Evolutionary conservation across 2,797 vertebrate species (phyloP).

Genomic region (Champsocephalus esox): DNA sequence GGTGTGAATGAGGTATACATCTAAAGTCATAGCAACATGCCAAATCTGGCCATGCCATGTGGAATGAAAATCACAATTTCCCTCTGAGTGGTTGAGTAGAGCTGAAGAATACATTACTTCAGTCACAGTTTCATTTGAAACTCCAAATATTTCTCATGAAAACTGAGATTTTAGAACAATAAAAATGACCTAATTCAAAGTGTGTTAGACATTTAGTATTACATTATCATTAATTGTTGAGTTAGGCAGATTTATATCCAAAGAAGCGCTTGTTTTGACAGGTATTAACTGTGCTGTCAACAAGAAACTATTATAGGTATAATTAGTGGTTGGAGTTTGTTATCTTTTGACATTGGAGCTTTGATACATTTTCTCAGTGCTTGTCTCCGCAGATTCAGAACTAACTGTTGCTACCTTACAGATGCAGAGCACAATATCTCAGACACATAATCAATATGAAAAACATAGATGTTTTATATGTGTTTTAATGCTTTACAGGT

Average conservation of each 20-base stretch:
- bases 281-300: not conserved
- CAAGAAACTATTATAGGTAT: not conserved
- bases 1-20: too few relatives aligned
- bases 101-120: not conserved
- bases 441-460: not conserved
- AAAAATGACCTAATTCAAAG: too few relatives aligned
- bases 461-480: not conserved
- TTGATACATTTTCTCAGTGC: not conserved
- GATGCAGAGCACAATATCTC: slow-evolving; percentile 3
- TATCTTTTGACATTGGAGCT: not conserved
- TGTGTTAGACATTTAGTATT: not conserved
- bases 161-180: not conserved
- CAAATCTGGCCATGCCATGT: too few relatives aligned
- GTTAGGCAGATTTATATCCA: not conserved
- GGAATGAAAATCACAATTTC: not conserved
- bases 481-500: not conserved
- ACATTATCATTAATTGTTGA: not conserved
- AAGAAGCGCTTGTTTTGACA: not conserved
- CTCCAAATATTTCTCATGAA: not conserved
- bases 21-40: too few relatives aligned
- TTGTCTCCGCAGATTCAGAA: not conserved
- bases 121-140: not conserved
- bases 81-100: not conserved
- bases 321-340: slow-evolving; percentile 31
- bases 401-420: not conserved